phyloP scores from a whole-genome alignment of 2,888 invertebrate genomes.

The Drosophila suboccidentalis region DNA sequence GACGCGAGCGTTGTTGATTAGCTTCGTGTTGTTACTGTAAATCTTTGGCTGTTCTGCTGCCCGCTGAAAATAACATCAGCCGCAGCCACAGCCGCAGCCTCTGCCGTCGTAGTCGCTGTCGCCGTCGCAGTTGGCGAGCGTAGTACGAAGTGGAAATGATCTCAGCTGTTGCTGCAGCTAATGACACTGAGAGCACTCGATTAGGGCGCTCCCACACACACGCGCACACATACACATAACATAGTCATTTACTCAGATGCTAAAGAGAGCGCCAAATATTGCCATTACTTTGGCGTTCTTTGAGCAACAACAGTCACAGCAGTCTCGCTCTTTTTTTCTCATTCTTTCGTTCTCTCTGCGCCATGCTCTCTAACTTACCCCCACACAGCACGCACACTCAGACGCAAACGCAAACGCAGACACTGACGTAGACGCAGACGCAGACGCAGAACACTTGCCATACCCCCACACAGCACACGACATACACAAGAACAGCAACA shows the following conservation, averaged over 20 bases:
- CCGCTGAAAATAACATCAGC: conserved; percentile 75
- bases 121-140: conserved; percentile 24
- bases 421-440: conserved; percentile 33
- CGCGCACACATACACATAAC: background rate
- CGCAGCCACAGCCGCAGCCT: conserved; percentile 26
- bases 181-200: conserved; percentile 59
- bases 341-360: conserved; percentile 4
- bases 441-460: conserved; percentile 63
- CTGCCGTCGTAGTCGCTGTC: conserved; percentile 10
- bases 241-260: conserved; percentile 17
- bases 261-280: conserved; percentile 44
- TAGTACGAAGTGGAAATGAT: conserved; percentile 60
- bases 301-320: conserved; percentile 49
- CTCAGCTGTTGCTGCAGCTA: conserved; percentile 70
- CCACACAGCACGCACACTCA: conserved; percentile 70
- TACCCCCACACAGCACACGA: conserved; percentile 65
- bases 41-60: conserved; percentile 66
- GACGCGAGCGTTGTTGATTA: conserved; percentile 68
- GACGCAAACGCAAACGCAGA: conserved; percentile 25
- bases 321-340: conserved; percentile 8
- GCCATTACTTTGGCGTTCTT: conserved; percentile 75
- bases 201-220: conserved; percentile 69
- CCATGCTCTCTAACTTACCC: conserved; percentile 63
- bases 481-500: conserved; percentile 38
- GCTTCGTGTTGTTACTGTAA: conserved; percentile 79